A percentile compares a stretch with the other conserved stretches of the same genome.
Conservation (phyloP, 2,113 vertebrate genomes). For the Vulpes ferrilata region DNA sequence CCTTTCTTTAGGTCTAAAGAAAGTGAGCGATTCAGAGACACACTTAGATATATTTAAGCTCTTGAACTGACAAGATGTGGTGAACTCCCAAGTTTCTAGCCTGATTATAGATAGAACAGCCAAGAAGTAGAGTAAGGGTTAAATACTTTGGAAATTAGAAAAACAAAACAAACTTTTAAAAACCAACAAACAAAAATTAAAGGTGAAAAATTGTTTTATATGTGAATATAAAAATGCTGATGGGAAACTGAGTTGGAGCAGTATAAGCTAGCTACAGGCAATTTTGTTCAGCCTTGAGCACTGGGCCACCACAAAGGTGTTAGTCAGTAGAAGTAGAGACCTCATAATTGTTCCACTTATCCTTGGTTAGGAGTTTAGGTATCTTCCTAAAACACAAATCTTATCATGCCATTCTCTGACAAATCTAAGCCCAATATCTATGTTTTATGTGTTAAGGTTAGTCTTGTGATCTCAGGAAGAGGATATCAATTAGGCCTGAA, state of each 20-base stretch:
- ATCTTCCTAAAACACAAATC: conserved; percentile 3
- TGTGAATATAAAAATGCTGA: background rate
- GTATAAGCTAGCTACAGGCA: background rate
- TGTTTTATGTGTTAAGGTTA: background rate
- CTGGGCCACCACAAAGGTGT: background rate
- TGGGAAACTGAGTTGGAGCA: background rate
- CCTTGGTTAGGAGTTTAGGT: conserved; percentile 22
- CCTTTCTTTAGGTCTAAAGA: background rate
- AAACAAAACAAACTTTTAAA: background rate
- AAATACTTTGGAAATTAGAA: conserved; percentile 27
- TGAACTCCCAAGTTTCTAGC: background rate
- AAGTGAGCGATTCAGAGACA: background rate
- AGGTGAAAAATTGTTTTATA: background rate
- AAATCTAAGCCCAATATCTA: background rate
- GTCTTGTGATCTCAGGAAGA: background rate
- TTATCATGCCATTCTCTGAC: background rate
- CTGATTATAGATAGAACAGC: background rate
- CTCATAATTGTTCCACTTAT: background rate
- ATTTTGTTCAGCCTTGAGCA: background rate
- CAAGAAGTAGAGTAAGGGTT: background rate
- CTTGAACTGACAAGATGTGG: background rate
- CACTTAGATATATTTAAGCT: background rate
- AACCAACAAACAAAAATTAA: conserved; percentile 51
- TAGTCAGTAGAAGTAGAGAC: background rate
- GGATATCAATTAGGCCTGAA: background rate